phyloP scores from a whole-genome alignment of 2,888 invertebrate genomes.

The Lordiphosa andalusiaca region DNA sequence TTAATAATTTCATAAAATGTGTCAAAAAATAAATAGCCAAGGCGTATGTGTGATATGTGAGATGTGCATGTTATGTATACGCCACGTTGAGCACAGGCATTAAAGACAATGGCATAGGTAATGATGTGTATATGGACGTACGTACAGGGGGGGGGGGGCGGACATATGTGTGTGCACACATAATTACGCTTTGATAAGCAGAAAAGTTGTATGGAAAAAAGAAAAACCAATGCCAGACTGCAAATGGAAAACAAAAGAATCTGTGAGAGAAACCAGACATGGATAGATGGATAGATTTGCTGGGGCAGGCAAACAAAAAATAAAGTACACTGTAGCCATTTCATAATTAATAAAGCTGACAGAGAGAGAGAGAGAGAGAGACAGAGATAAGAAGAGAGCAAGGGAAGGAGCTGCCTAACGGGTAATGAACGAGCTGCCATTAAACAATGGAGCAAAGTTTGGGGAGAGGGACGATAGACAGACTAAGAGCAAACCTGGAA shows the following conservation, averaged over 20 bases:
- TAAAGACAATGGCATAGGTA: slow-evolving; percentile 56
- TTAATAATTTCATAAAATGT: slow-evolving; percentile 56
- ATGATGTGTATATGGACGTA: slow-evolving; percentile 40
- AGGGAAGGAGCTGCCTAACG: slow-evolving; percentile 37
- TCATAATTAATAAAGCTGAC: slow-evolving; percentile 64
- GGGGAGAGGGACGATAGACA: slow-evolving; percentile 11
- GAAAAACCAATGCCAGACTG: slow-evolving; percentile 53
- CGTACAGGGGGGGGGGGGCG: too few species aligned
- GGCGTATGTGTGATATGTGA: slow-evolving; percentile 44
- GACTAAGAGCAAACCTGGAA: neutral
- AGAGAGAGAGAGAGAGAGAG: slow-evolving; percentile 6
- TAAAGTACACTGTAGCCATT: slow-evolving; percentile 55
- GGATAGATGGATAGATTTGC: slow-evolving; percentile 21
- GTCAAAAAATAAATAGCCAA: slow-evolving; percentile 33
- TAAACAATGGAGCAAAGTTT: slow-evolving; percentile 45
- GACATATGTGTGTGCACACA: slow-evolving; percentile 44
- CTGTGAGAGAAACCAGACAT: slow-evolving; percentile 47
- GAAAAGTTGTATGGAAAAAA: slow-evolving; percentile 47
- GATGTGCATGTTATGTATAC: slow-evolving; percentile 15
- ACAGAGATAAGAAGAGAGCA: neutral
- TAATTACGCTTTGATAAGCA: slow-evolving; percentile 74
- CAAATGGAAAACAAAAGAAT: slow-evolving; percentile 61
- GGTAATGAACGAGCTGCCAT: slow-evolving; percentile 61
- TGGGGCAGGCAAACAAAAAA: slow-evolving; percentile 38
- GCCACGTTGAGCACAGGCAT: slow-evolving; percentile 25